Percentiles rank a stretch among this genome's conserved stretches.
Evolutionary conservation across 2,113 vertebrate genomes (phyloP).

Genomic region (Rhabdornis inornatus): DNA sequence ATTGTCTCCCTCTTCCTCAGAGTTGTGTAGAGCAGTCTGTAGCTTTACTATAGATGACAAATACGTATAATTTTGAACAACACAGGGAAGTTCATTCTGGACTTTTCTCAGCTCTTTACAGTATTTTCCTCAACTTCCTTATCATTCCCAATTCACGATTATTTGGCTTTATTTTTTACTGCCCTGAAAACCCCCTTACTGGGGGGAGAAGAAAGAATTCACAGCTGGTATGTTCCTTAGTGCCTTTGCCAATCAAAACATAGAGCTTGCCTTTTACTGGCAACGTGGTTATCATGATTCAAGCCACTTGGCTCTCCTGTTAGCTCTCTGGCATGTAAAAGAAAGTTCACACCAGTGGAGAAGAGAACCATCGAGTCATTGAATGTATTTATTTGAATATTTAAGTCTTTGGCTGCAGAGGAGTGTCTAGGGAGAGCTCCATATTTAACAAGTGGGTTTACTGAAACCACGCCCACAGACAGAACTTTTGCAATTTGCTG

Average conservation of each 20-base stretch:
- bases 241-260: conserved; percentile 21
- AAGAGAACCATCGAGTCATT: background rate
- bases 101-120: background rate
- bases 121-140: background rate
- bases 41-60: background rate
- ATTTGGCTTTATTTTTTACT: background rate
- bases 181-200: background rate
- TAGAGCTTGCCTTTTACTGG: background rate
- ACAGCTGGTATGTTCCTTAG: background rate
- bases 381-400: conserved; percentile 38
- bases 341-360: conserved; percentile 36
- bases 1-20: background rate
- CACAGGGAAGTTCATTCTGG: background rate
- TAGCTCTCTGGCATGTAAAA: background rate
- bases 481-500: background rate
- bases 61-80: background rate
- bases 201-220: background rate
- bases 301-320: conserved; percentile 19
- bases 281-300: background rate
- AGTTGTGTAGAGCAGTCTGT: background rate
- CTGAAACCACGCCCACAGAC: background rate
- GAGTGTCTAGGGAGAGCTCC: background rate
- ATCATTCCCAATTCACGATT: background rate
- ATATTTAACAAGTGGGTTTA: background rate
- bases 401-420: background rate